Conservation (phyloP, 2,113 vertebrate species). For the Amazona guildingii region DNA sequence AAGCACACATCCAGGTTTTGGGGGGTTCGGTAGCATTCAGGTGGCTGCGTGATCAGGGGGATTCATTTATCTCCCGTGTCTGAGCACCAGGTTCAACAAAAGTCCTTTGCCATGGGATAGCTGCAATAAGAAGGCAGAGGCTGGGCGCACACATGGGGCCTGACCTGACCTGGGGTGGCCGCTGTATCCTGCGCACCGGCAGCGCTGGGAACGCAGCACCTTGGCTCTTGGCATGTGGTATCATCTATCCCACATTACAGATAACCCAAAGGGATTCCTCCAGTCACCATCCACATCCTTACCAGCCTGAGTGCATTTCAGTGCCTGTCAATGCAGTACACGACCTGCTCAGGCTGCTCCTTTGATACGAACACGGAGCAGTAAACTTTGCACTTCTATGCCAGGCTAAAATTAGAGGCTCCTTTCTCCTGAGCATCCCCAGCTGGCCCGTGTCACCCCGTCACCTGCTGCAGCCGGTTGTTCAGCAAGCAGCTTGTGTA, state of each 20-base stretch:
- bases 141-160: not conserved
- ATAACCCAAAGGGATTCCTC: not conserved
- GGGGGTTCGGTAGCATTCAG: rapidly evolving
- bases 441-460: not conserved
- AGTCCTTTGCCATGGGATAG: rapidly evolving
- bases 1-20: not conserved
- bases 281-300: not conserved
- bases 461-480: conserved; percentile 35
- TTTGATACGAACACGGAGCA: not conserved
- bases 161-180: not conserved
- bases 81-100: not conserved
- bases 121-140: not conserved
- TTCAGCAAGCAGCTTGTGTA: conserved; percentile 22
- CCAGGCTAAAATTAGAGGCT: conserved; percentile 8
- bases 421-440: not conserved
- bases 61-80: not conserved
- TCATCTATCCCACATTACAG: rapidly evolving
- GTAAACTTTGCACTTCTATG: not conserved
- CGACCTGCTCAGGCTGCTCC: not conserved
- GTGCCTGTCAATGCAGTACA: not conserved
- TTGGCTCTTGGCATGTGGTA: rapidly evolving
- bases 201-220: not conserved
- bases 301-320: not conserved
- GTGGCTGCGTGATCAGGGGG: rapidly evolving
- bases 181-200: not conserved